A percentile compares a stretch with the other conserved stretches of the same genome.
These are phyloP conservation scores for Drosophila sordidula DNA, from an alignment of 2,888 invertebrate genomes.

Conservation along the genomic window DNA sequence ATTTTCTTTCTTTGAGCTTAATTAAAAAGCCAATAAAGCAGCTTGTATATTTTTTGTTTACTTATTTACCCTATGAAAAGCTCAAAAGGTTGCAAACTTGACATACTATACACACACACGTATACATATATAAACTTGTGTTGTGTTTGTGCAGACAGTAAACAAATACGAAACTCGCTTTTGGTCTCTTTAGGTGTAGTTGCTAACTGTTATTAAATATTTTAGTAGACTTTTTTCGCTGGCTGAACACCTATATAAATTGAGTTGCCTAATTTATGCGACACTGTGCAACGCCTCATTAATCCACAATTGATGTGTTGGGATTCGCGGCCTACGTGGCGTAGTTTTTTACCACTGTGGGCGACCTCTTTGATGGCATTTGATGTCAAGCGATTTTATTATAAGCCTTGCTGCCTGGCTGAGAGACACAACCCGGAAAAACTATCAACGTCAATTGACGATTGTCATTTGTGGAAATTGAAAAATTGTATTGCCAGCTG, in stretches of 20 bases:
- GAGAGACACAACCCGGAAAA: slow-evolving; percentile 59
- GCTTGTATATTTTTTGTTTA: slow-evolving; percentile 34
- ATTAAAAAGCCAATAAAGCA: slow-evolving; percentile 53
- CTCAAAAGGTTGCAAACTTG: slow-evolving; percentile 29
- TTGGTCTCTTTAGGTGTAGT: slow-evolving; percentile 13
- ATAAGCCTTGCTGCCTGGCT: slow-evolving; percentile 31
- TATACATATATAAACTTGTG: slow-evolving; percentile 6
- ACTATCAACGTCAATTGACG: slow-evolving; percentile 70
- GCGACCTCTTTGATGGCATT: slow-evolving; percentile 51
- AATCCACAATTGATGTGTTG: slow-evolving; percentile 52
- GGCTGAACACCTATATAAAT: slow-evolving; percentile 13
- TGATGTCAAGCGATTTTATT: slow-evolving; percentile 70
- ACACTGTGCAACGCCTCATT: slow-evolving; percentile 57
- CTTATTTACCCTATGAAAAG: slow-evolving; percentile 43
- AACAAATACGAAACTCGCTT: slow-evolving; percentile 56
- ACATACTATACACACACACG: slow-evolving; percentile 7
- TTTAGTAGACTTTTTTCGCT: slow-evolving; percentile 37
- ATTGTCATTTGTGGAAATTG: slow-evolving; percentile 72
- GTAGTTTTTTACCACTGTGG: slow-evolving; percentile 40
- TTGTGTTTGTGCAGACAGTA: slow-evolving; percentile 72
- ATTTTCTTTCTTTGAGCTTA: slow-evolving; percentile 9
- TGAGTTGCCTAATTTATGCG: slow-evolving; percentile 52
- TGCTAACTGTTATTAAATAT: slow-evolving; percentile 51
- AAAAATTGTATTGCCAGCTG: slow-evolving; percentile 61
- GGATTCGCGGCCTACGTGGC: slow-evolving; percentile 27